Percentiles rank a stretch among this genome's conserved stretches.
These are phyloP conservation scores for Ailurus styani DNA, from an alignment of 2,113 vertebrate species.

Conservation along the genomic window DNA sequence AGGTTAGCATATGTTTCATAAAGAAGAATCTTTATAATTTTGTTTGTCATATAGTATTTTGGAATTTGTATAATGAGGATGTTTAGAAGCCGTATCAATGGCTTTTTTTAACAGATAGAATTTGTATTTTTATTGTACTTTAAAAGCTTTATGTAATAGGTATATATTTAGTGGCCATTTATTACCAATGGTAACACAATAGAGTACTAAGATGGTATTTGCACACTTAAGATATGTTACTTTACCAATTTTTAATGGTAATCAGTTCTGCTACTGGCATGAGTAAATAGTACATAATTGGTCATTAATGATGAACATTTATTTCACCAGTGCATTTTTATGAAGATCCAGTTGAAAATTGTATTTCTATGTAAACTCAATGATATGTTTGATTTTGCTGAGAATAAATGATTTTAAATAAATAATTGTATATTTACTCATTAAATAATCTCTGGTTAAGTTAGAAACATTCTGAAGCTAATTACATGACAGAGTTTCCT, in stretches of 20 bases:
- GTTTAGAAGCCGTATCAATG: conserved; percentile 82
- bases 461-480: not conserved
- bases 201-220: conserved; percentile 79
- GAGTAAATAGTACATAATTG: conserved; percentile 73
- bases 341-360: conserved; percentile 74
- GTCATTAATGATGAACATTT: conserved; percentile 65
- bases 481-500: not conserved
- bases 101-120: conserved; percentile 86
- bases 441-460: conserved; percentile 45
- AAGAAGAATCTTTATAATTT: conserved; percentile 83
- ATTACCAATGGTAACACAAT: conserved; percentile 79
- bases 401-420: conserved; percentile 87
- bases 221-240: conserved; percentile 79
- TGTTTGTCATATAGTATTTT: conserved; percentile 85
- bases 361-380: conserved; percentile 86
- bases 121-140: conserved; percentile 89
- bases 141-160: conserved; percentile 84
- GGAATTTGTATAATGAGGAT: conserved; percentile 84
- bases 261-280: conserved; percentile 76
- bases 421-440: conserved; percentile 56
- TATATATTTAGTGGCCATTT: conserved; percentile 84
- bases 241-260: conserved; percentile 80
- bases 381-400: conserved; percentile 82
- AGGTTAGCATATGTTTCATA: conserved; percentile 79
- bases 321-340: conserved; percentile 79